These are phyloP conservation scores for Eubasilissa splendida DNA, from an alignment of 2,888 invertebrate species.

Conservation along the genomic window DNA sequence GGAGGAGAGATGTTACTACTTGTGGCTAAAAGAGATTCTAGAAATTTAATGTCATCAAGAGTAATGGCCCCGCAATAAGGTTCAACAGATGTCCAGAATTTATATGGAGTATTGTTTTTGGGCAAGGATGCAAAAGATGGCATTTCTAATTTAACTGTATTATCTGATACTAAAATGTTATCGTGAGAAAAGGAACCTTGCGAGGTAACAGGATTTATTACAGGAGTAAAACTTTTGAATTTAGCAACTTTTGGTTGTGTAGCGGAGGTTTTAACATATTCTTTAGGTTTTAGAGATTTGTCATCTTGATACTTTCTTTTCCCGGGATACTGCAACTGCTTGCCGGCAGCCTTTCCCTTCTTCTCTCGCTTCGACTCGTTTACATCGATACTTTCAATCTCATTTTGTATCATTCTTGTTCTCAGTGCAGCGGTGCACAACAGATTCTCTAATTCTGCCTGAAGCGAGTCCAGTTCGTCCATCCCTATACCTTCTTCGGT, in stretches of 20 bases:
- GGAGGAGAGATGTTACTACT: conserved; percentile 77
- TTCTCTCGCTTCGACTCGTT: conserved; percentile 72
- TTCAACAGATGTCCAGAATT: conserved; percentile 96
- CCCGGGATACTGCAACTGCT: conserved; percentile 72
- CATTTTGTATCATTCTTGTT: conserved; percentile 83
- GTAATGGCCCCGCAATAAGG: conserved; percentile 93
- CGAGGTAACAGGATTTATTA: conserved; percentile 67
- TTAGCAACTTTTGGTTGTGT: conserved; percentile 76
- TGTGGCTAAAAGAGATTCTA: conserved; percentile 75
- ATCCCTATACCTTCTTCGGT: conserved; percentile 85
- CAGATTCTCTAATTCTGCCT: conserved; percentile 89
- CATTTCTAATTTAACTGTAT: conserved; percentile 75
- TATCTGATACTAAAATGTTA: conserved; percentile 67
- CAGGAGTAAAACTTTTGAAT: conserved; percentile 70
- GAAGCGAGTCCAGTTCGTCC: conserved; percentile 91
- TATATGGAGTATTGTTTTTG: conserved; percentile 94
- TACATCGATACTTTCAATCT: conserved; percentile 80
- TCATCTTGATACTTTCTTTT: conserved; percentile 74
- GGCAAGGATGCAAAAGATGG: conserved; percentile 79
- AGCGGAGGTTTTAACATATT: conserved; percentile 69
- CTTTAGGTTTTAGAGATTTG: conserved; percentile 74
- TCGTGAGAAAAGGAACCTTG: conserved; percentile 69
- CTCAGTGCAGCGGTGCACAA: conserved; percentile 88
- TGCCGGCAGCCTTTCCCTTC: conserved; percentile 71
- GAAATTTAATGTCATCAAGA: conserved; percentile 85